These are phyloP conservation scores for Synergus japonicus DNA, from an alignment of 2,888 invertebrate species.

Conservation along the genomic window DNA sequence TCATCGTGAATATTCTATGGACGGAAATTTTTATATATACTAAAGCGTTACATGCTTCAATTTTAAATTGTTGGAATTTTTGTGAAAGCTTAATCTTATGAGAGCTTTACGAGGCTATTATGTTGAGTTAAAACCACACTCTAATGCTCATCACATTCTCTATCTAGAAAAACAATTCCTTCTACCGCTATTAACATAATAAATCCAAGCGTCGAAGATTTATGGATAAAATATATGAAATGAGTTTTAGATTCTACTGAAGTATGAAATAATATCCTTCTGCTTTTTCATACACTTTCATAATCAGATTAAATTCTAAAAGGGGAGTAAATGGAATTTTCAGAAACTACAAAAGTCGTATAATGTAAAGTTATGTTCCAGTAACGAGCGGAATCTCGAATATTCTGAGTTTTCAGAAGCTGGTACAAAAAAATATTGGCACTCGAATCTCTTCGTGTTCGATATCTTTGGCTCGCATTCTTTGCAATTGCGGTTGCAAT, in stretches of 20 bases:
- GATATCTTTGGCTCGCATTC: slow-evolving; percentile 37
- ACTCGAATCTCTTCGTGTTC: slow-evolving; percentile 36
- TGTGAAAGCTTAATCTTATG: slow-evolving; percentile 9
- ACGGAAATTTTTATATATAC: background rate
- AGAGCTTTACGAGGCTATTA: background rate
- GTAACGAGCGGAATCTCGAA: background rate
- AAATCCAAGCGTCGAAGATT: too few species aligned
- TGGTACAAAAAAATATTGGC: slow-evolving; percentile 4
- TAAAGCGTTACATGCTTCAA: background rate
- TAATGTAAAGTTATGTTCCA: background rate
- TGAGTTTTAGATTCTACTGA: too few species aligned
- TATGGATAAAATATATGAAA: too few species aligned
- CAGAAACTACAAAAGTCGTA: background rate
- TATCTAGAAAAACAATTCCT: background rate
- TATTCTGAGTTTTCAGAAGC: slow-evolving; percentile 18
- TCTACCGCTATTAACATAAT: too few species aligned
- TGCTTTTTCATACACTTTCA: too few species aligned
- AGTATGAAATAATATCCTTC: too few species aligned
- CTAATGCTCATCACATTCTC: slow-evolving; percentile 13
- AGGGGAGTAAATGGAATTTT: background rate
- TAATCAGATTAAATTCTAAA: background rate
- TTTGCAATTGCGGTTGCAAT: slow-evolving; percentile 34
- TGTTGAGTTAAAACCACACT: background rate
- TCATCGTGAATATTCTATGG: background rate
- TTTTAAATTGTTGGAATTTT: background rate